Conservation (phyloP, 2,888 invertebrate genomes). For the Drosophila neonasuta region DNA sequence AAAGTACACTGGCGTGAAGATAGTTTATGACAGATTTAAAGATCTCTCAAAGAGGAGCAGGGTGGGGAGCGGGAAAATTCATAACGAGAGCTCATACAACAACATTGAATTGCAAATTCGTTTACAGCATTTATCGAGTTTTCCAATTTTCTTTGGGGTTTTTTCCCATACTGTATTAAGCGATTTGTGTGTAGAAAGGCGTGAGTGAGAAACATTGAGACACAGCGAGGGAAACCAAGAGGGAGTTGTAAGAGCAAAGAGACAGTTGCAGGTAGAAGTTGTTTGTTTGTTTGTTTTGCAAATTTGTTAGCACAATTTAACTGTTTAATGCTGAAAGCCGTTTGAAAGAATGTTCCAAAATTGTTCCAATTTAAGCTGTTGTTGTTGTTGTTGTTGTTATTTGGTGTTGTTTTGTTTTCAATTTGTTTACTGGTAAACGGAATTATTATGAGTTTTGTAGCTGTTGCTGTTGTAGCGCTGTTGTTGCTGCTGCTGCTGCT, state of each 20-base stretch:
- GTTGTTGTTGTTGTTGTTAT: constrained; percentile 44
- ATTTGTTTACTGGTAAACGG: constrained; percentile 79
- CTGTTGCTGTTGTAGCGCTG: constrained; percentile 76
- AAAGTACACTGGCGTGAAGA: constrained; percentile 23
- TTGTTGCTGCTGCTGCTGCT: constrained; percentile 63
- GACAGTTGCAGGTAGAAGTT: constrained; percentile 36
- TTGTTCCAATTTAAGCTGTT: constrained; percentile 52
- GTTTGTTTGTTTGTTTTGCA: constrained; percentile 15
- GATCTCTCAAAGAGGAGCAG: constrained; percentile 12
- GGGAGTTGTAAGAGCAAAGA: constrained; percentile 25
- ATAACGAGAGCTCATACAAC: constrained; percentile 54
- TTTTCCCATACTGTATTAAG: constrained; percentile 22
- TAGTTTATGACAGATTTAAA: background rate
- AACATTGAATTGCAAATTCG: constrained; percentile 55
- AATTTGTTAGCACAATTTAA: constrained; percentile 79
- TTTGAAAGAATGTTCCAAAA: constrained; percentile 71
- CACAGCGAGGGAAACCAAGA: constrained; percentile 1
- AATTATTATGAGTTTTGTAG: constrained; percentile 80
- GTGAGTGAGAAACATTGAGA: constrained; percentile 45
- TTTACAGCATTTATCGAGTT: constrained; percentile 53
- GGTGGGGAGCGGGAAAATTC: constrained; percentile 10
- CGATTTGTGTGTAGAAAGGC: constrained; percentile 63
- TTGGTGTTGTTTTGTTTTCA: constrained; percentile 42
- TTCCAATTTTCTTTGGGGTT: constrained; percentile 48
- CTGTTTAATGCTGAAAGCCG: constrained; percentile 73